phyloP scores from a whole-genome alignment of 2,113 vertebrate genomes.

The Poecile atricapillus region DNA sequence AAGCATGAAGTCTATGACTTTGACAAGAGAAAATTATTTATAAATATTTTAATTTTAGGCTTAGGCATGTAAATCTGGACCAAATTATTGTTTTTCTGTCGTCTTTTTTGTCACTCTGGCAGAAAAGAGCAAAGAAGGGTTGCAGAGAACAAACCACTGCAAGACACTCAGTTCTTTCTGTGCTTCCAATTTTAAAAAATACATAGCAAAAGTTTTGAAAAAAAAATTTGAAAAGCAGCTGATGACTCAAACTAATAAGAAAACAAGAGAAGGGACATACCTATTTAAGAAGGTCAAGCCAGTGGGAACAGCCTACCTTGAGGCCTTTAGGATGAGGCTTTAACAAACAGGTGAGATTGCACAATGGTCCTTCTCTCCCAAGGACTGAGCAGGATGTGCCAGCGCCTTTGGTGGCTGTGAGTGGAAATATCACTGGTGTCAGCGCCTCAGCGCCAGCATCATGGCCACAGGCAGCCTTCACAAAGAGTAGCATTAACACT shows the following conservation, averaged over 20 bases:
- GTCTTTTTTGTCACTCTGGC: not conserved
- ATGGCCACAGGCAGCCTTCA: accelerated
- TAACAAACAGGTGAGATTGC: accelerated
- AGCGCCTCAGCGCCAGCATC: not conserved
- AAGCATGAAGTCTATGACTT: not conserved
- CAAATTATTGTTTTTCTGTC: not conserved
- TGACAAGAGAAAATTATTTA: not conserved
- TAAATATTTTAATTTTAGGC: not conserved
- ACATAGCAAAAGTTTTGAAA: not conserved
- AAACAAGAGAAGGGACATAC: not conserved
- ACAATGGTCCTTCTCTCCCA: not conserved
- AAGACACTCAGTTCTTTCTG: not conserved
- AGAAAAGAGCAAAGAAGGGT: not conserved
- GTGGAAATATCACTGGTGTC: not conserved
- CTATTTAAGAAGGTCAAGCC: not conserved
- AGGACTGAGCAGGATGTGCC: too few species aligned
- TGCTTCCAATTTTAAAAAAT: not conserved
- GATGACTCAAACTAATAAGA: not conserved
- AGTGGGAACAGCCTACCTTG: not conserved
- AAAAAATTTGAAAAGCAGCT: not conserved
- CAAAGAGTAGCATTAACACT: not conserved
- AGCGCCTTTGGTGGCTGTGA: not conserved
- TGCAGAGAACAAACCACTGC: not conserved
- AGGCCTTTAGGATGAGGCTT: not conserved
- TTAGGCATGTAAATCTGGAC: not conserved